Base-by-base conservation (phyloP, 2,888 invertebrate genomes). In the Nysson spinosus region DNA sequence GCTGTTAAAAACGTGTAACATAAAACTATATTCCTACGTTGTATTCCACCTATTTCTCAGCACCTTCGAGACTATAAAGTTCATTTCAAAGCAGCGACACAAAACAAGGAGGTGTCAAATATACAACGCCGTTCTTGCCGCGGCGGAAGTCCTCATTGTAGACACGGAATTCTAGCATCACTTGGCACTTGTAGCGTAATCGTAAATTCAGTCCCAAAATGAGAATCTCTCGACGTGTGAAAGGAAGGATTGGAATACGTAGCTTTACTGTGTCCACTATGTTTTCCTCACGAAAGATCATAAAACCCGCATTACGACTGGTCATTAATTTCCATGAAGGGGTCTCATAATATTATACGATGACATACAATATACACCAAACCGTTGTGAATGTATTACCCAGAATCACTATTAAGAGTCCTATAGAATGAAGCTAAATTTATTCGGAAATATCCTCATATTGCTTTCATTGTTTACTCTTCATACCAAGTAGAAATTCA, bases 151-250 rank as follows among this genome's bases (percentile, higher is more conserved):
- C 30, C 24, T 56, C 26, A 56, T 56, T 40, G 55, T 24, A n/a
- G 0, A 32, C 26, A 12, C 12, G 20, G 24, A 37, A 54, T 6
- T 64, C 39, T 14, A 42, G 35, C 43, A 28, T 12, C 24, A 17
- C 6, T 43, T 19, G 32, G 12, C 20, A 9, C 22, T 44, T 35
- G 11, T 20, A 46, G 66, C 51, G 64, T 69, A 71, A 79, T 80
- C 78, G 69, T 73, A 77, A 73, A 79, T 71, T 63, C 58, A 22
- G 5, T 24, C 1, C n/a, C 34, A 37, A 28, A 42, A 34, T 30
- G 26, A 47, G 40, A 52, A 56, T 32, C 11, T 39, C 42, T 16
- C 32, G 19, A 34, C 46, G 40, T 43, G 24, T 26, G 14, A 20
- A 6, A 4, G 14, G 20, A 11, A n/a, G 16, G 55, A 22, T 50